Conservation (phyloP, 2,113 vertebrate genomes). For the Paramormyrops kingsleyae region DNA sequence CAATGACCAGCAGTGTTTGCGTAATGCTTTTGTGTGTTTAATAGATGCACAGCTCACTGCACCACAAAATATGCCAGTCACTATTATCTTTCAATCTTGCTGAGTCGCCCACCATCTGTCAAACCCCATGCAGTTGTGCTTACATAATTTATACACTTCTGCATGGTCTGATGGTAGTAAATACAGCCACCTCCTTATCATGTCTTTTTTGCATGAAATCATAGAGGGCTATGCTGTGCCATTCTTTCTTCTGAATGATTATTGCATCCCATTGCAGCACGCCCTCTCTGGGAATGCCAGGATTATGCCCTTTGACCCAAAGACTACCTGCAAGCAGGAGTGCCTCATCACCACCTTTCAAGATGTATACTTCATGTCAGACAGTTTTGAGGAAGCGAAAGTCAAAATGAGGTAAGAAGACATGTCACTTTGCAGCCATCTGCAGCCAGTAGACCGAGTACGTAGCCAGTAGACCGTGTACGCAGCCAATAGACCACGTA, state of each 20-base stretch:
- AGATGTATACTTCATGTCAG: conserved; percentile 89
- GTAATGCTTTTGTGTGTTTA: background rate
- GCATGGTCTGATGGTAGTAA: background rate
- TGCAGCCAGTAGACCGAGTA: background rate
- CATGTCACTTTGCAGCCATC: background rate
- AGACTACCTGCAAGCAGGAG: conserved; percentile 82
- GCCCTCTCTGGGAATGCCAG: conserved; percentile 79
- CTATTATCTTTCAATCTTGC: background rate
- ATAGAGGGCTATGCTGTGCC: background rate
- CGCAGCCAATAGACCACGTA: no score
- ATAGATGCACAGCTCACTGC: background rate
- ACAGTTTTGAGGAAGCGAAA: conserved; percentile 94
- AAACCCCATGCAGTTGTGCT: background rate
- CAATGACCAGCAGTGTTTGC: background rate
- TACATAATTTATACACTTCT: background rate
- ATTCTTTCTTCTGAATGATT: background rate
- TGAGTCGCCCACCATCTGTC: background rate
- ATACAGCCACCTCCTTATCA: background rate
- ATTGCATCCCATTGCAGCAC: conserved; percentile 57
- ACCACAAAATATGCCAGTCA: background rate
- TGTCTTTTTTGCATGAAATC: background rate
- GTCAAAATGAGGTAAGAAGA: conserved; percentile 85
- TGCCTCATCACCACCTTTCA: conserved; percentile 94
- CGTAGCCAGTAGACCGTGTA: no score
- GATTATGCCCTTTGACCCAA: conserved; percentile 85